Evolutionary conservation across 2,797 vertebrate species (phyloP), one percentile per base, ranked within the genome.

Genomic region (Aulostomus chinensis): DNA sequence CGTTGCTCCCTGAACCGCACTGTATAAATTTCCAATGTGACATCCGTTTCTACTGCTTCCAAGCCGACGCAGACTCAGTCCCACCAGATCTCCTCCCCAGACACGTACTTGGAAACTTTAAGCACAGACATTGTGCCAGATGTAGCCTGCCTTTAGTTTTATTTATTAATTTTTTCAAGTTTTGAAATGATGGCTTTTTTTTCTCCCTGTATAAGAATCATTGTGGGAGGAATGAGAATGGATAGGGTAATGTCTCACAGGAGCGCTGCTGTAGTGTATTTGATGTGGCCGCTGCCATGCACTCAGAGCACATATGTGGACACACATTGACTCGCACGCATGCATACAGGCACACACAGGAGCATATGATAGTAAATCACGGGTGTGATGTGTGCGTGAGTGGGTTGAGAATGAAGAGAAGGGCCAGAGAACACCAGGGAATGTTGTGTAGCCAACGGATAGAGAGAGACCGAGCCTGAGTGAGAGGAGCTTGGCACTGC

Each of bases 31-130:
- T 80, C 58, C 68, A 78, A 67, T 41, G 83, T 85, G 88, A 89
- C 84, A 80, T 84, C 80, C 80, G 81, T 89, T 89, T 89, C 83
- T 89, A 87, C 77, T 75, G 80, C 83, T 77, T 87, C 88, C 87
- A 90, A 89, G 83, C 83, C 83, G 81, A 81, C 77, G 59, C 50
- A 29, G 56, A 42, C 81, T 63, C 55, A 57, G 66, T 82, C 80
- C 87, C 78, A 69, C 69, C 78, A 85, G 82, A 81, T 85, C 78
- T 79, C 71, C 78, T 83, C 83, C 78, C 83, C 72, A 81, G 78
- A 87, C 78, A 72, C 80, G 78, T 82, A 84, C 83, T 84, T 86
- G 80, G 86, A 83, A 81, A 77, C 63, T 57, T 84, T 76, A 72
- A 76, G 78, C 65, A 67, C 72, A 76, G 80, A 81, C 76, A 83